These are phyloP conservation scores for Diachrysia chrysitis DNA, from an alignment of 2,888 invertebrate genomes.

Conservation along the genomic window DNA sequence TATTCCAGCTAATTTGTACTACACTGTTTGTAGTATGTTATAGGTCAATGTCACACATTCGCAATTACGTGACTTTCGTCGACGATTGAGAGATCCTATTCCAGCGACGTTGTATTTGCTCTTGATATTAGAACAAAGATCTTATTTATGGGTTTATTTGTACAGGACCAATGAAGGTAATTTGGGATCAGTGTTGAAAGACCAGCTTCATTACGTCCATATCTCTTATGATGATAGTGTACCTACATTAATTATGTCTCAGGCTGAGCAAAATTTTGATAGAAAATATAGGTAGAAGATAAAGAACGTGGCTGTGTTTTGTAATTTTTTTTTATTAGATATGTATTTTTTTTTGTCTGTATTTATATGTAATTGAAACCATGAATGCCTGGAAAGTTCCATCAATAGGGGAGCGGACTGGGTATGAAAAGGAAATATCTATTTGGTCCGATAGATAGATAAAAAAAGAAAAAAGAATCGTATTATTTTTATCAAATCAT, in stretches of 20 bases:
- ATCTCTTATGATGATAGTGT: neutral
- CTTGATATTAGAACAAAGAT: slow-evolving; percentile 51
- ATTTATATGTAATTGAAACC: too few species aligned
- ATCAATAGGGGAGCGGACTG: too few species aligned
- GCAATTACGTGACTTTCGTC: slow-evolving; percentile 46
- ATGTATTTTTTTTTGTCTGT: too few species aligned
- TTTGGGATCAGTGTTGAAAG: slow-evolving; percentile 28
- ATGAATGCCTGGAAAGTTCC: too few species aligned
- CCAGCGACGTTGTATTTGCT: slow-evolving; percentile 42
- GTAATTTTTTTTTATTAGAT: too few species aligned
- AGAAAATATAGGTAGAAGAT: too few species aligned
- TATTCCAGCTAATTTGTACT: neutral
- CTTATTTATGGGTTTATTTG: slow-evolving; percentile 45
- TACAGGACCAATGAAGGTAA: slow-evolving; percentile 40
- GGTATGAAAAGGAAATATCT: too few species aligned
- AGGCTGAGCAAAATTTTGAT: neutral
- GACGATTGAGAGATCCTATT: slow-evolving; percentile 56
- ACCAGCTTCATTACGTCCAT: slow-evolving; percentile 24
- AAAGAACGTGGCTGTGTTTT: too few species aligned
- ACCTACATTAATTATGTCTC: neutral
- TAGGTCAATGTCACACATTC: slow-evolving; percentile 56
- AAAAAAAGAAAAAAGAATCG: too few species aligned
- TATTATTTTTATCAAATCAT: too few species aligned
- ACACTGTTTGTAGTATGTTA: slow-evolving; percentile 32
- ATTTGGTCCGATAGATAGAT: too few species aligned